Conservation (phyloP, 2,113 vertebrate genomes). For the Protobothrops mucrosquamatus region DNA sequence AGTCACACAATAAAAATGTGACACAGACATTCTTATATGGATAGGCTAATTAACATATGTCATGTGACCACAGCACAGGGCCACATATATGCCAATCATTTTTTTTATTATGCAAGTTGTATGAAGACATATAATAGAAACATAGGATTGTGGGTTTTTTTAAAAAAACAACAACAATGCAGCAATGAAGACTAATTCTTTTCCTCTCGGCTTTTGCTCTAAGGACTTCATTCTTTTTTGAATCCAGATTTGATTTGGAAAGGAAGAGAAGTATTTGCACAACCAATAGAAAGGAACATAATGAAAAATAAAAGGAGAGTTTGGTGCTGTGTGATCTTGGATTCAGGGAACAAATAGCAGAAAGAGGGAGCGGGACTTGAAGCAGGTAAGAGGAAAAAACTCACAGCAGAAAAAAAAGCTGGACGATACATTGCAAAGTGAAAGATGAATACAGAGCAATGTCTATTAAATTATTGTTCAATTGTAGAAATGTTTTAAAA, state of each 20-base stretch:
- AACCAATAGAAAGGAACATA: neutral
- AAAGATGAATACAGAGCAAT: neutral
- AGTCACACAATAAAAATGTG: neutral
- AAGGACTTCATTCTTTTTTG: neutral
- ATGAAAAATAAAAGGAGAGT: neutral
- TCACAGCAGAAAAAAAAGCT: neutral
- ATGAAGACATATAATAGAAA: neutral
- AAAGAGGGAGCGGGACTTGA: neutral
- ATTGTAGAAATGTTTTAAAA: neutral
- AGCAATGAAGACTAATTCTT: neutral
- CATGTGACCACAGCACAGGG: neutral
- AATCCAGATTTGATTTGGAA: neutral
- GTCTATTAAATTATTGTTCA: neutral
- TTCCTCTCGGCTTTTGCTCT: neutral
- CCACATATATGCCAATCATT: neutral
- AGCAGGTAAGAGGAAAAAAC: neutral
- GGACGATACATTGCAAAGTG: neutral
- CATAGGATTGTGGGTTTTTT: neutral
- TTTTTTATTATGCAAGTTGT: neutral
- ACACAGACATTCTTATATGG: neutral
- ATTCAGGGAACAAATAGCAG: neutral
- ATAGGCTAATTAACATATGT: neutral
- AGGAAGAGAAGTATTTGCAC: neutral
- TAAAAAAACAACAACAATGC: neutral
- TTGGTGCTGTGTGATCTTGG: neutral